Base-by-base conservation (phyloP, 1,140 invertebrate species). In the Capitella teleta region DNA sequence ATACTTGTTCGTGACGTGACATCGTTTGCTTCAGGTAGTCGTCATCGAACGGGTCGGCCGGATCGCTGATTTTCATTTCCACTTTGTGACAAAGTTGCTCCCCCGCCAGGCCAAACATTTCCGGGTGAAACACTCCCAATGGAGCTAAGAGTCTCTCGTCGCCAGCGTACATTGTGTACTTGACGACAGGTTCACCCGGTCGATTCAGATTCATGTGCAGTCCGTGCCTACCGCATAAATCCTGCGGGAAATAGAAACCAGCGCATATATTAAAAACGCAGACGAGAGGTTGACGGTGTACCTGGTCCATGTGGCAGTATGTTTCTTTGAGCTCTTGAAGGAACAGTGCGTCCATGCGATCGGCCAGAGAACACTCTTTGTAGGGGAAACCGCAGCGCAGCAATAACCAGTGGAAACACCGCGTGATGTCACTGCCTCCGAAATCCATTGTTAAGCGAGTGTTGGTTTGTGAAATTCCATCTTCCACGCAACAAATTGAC, bases 141-240 rank as follows among this genome's bases (percentile, higher is more conserved):
- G 90, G 87, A 18, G 90, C 87, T 49, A 95, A 80, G n/a, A 94
- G 81, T 61, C 85, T 83, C 70, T 96, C 91, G 74, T 95, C 91
- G 1, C 87, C 91, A 28, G 94, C 80, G 78, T 90, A 78, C 38
- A 72, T 53, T 0, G 82, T 85, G 64, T 86, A 92, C 56, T 83
- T 82, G 45, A 82, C 76, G 23, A 79, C 77, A n/a, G 79, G 72
- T 57, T 79, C 73, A 26, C 80, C 79, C 1, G 85, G 85, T 59
- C 83, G 80, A 60, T 82, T 81, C 16, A 90, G 79, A 21, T 79
- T 66, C 59, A 92, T 86, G 4, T 78, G 78, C 61, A 86, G 83
- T 55, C 90, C 85, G 57, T 84, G 79, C 3, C 84, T 82, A 5
- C 87, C 87, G 73, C 83, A 87, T 4, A 85, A 77, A 72, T 92